Evolutionary conservation across 2,888 invertebrate genomes (phyloP), one percentile per base, ranked within the genome.

Genomic region (Ceramica pisi): DNA sequence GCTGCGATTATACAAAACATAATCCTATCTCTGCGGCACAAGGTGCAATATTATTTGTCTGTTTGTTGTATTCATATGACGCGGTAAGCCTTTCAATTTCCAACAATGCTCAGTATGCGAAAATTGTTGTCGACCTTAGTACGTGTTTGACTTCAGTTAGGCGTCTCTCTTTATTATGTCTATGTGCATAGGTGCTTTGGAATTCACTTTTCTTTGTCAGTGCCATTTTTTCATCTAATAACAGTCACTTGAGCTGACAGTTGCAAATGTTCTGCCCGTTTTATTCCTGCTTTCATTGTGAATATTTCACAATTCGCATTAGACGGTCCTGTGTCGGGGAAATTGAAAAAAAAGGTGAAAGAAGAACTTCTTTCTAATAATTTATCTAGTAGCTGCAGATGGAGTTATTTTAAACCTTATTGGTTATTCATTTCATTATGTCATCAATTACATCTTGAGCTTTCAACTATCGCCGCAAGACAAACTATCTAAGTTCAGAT

Each of bases 81-180:
- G 88, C 87, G 89, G 88, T 83, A 88, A 90, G 92, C 90, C 90
- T 91, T 92, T 91, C 92, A 93, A 92, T 93, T 92, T 91, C 89
- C 88, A 89, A 90, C 92, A 92, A 92, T 91, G 92, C 87, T 92
- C 90, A 87, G 92, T 91, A 92, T 92, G 93, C 92, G 91, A 92
- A 92, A 92, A 92, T 92, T 92, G 92, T 92, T 91, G 91, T 90
- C 91, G 90, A 91, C 91, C 92, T 91, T 89, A 91, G 90, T 90
- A 91, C 91, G 92, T 91, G 92, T 87, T 88, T 90, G 88, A 90
- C 89, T 90, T 84, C 84, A 83, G 83, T 83, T 79, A 77, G 81
- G 78, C 79, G 85, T 88, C 77, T 64, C 78, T 83, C 73, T 88
- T 88, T 84, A 86, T 85, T 85, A 82, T 83, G 81, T 80, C 78